A percentile compares a stretch with the other conserved stretches of the same genome.
Evolutionary conservation across 2,113 vertebrate species (phyloP).

Genomic region (Vulpes vulpes): DNA sequence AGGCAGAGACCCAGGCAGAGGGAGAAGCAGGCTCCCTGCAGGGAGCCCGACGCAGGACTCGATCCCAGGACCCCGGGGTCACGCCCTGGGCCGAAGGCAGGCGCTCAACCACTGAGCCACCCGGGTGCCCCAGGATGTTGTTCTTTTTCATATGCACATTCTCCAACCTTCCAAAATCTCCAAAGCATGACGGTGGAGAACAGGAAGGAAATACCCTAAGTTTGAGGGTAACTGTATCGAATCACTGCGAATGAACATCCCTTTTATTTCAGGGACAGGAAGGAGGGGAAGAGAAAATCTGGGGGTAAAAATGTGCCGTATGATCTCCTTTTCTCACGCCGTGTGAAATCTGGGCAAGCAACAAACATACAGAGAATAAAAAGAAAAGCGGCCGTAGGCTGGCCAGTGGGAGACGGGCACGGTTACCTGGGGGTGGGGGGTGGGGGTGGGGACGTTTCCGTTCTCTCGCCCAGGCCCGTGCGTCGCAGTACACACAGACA

Average conservation of each 20-base stretch:
- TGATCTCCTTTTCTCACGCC: background rate
- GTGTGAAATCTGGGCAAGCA: background rate
- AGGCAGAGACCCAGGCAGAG: too few relatives aligned
- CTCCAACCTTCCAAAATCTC: background rate
- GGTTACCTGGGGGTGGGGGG: fast-evolving
- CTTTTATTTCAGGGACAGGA: background rate
- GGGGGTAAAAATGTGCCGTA: background rate
- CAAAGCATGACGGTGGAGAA: fast-evolving
- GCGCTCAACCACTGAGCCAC: too few relatives aligned
- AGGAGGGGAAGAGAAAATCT: background rate
- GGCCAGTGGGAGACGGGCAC: fast-evolving
- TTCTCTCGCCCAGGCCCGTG: background rate
- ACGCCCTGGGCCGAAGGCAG: too few relatives aligned
- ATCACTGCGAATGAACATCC: background rate
- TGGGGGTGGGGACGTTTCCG: fast-evolving
- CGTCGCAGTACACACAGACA: fast-evolving
- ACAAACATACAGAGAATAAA: background rate
- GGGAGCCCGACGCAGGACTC: too few relatives aligned
- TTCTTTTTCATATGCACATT: background rate
- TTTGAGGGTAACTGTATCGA: background rate
- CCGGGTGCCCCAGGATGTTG: background rate
- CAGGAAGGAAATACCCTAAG: background rate
- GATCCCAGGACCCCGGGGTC: too few relatives aligned
- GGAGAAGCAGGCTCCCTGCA: too few relatives aligned
- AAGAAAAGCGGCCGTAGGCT: background rate